Base-by-base conservation (phyloP, 2,888 invertebrate species). In the Philaethria dido region DNA sequence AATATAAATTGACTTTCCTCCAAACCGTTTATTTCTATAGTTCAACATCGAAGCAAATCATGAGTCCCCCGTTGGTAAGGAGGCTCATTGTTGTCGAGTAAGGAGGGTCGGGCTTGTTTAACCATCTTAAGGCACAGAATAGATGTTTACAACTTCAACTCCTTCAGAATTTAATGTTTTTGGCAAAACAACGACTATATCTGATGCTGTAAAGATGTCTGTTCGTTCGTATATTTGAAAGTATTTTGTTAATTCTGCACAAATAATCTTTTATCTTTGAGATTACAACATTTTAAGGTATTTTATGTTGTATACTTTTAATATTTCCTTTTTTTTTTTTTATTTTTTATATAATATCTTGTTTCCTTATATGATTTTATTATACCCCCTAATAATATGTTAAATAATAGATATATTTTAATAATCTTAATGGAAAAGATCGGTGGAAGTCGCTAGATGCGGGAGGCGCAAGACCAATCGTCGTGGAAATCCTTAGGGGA, bases 91-190 rank as follows among this genome's bases (percentile, higher is more conserved):
- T 63, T 63, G 57, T 33, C 42, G 29, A 60, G 45, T 39, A 39
- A 60, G 45, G 18, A 64, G 62, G 69, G 69, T 67, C 50, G 69
- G 63, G 66, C 66, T 64, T 69, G 64, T 70, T 69, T 69, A 55
- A 69, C 62, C 64, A 60, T 45, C 60, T 59, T 62, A 60, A 60
- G 33, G 18, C 47, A 60, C 18, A 60, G 60, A 60, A 47, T 60
- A 60, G 45, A 29, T 60, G 60, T 45, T 60, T 47, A 60, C 52
- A 52, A 29, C 57, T 42, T 39, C 42, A 57, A 57, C 60, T 47
- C 45, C 45, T 60, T 47, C 13, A 60, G 45, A 60, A 60, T 60
- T 29, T 45, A 60, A 60, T 47, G 45, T 60, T 60, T 52, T 60
- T 60, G 60, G 13, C 29, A 45, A 60, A 60, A 45, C 44, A 47